Evolutionary conservation across 2,113 vertebrate genomes (phyloP).

Genomic region (Pomatorhinus ruficollis): DNA sequence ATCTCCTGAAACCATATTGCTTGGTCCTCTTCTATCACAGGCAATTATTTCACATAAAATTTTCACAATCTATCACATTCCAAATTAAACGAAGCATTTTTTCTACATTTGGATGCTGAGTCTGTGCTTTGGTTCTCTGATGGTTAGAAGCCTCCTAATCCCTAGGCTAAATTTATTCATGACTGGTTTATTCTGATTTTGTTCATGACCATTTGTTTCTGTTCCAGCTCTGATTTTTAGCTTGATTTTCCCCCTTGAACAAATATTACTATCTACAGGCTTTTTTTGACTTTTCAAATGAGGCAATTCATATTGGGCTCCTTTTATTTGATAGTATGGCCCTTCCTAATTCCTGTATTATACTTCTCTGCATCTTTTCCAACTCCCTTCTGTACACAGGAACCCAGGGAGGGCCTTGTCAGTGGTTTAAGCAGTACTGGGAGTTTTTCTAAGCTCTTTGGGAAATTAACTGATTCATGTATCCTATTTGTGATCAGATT

Average conservation of each 20-base stretch:
- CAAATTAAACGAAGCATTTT: neutral
- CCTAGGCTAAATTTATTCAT: neutral
- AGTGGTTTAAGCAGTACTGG: neutral
- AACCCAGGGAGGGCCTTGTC: neutral
- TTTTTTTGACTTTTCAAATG: neutral
- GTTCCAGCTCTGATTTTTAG: neutral
- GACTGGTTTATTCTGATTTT: neutral
- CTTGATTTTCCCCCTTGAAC: neutral
- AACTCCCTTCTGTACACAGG: neutral
- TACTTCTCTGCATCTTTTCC: neutral
- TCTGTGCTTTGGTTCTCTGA: neutral
- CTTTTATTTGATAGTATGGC: neutral
- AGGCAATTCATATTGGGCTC: neutral
- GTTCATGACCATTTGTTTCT: neutral
- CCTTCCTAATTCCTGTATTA: neutral
- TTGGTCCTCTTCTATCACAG: neutral
- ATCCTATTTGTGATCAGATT: neutral
- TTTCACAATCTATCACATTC: neutral
- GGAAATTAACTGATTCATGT: neutral
- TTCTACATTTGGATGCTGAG: neutral
- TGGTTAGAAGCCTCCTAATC: neutral
- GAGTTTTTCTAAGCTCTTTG: neutral
- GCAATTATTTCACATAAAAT: neutral
- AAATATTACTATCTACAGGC: neutral
- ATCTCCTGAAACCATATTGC: conserved; percentile 4